These are phyloP conservation scores for Nymphalis c-album DNA, from an alignment of 2,888 invertebrate species.

Conservation along the genomic window DNA sequence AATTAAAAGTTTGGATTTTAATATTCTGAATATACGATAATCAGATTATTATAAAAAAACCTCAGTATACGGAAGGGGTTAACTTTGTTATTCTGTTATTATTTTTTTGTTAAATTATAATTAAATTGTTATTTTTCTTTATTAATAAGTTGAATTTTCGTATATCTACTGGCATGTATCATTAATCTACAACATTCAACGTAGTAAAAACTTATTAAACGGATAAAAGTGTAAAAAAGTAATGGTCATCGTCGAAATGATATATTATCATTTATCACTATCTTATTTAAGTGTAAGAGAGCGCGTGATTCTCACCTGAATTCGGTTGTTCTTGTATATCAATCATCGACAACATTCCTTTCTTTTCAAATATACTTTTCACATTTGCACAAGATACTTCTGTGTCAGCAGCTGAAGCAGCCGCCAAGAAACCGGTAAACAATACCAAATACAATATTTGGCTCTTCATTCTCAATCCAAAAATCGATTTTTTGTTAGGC, in stretches of 20 bases:
- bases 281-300: conserved; percentile 50
- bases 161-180: background rate
- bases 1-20: background rate
- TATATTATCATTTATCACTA: conserved; percentile 60
- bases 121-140: too few relatives aligned
- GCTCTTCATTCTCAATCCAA: conserved; percentile 73
- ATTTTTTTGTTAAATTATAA: background rate
- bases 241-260: conserved; percentile 34
- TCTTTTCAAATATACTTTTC: conserved; percentile 74
- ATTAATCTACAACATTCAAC: background rate
- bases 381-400: conserved; percentile 77
- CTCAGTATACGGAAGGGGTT: background rate
- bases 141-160: background rate
- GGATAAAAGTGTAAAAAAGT: conserved; percentile 15
- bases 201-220: background rate
- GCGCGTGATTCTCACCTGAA: conserved; percentile 74
- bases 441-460: conserved; percentile 74
- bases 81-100: background rate
- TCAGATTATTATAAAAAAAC: too few relatives aligned
- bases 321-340: conserved; percentile 76
- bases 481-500: conserved; percentile 80
- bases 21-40: background rate
- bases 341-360: conserved; percentile 73
- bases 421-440: conserved; percentile 63
- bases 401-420: conserved; percentile 60